Evolutionary conservation across 2,797 vertebrate genomes (phyloP).

Genomic region (Psittacula derbiana): DNA sequence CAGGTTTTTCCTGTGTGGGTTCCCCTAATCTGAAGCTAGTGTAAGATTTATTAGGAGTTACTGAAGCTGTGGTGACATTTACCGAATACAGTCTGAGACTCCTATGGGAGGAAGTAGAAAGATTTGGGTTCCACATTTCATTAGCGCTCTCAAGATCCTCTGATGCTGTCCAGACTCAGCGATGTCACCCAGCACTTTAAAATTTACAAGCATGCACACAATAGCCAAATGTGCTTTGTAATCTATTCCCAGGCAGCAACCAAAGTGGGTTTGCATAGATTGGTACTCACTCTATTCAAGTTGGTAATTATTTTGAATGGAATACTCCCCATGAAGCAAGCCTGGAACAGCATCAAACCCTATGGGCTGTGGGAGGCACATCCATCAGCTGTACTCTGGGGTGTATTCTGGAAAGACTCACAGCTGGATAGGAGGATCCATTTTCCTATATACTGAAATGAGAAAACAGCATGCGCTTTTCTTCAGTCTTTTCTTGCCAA

Average conservation of each 20-base stretch:
- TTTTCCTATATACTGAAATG: constrained; percentile 43
- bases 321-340: constrained; percentile 57
- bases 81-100: background rate
- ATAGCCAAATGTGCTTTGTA: constrained; percentile 48
- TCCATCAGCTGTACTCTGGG: constrained; percentile 34
- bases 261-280: constrained; percentile 28
- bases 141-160: background rate
- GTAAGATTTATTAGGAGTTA: constrained; percentile 17
- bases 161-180: constrained; percentile 32
- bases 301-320: constrained; percentile 64
- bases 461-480: constrained; percentile 44
- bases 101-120: constrained; percentile 1
- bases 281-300: constrained; percentile 40
- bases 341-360: constrained; percentile 59
- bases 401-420: constrained; percentile 51
- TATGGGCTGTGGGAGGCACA: constrained; percentile 40
- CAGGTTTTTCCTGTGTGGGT: constrained; percentile 30
- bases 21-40: constrained; percentile 1
- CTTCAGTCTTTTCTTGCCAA: constrained; percentile 35
- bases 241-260: constrained; percentile 36
- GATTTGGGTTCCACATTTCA: constrained; percentile 26
- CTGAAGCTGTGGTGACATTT: constrained; percentile 13
- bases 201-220: constrained; percentile 23
- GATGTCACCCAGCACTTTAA: constrained; percentile 18
- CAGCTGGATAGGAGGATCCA: constrained; percentile 56